A percentile compares a stretch with the other conserved stretches of the same genome.
Evolutionary conservation across 2,113 vertebrate species (phyloP).

Genomic region (Sceloporus tristichus): DNA sequence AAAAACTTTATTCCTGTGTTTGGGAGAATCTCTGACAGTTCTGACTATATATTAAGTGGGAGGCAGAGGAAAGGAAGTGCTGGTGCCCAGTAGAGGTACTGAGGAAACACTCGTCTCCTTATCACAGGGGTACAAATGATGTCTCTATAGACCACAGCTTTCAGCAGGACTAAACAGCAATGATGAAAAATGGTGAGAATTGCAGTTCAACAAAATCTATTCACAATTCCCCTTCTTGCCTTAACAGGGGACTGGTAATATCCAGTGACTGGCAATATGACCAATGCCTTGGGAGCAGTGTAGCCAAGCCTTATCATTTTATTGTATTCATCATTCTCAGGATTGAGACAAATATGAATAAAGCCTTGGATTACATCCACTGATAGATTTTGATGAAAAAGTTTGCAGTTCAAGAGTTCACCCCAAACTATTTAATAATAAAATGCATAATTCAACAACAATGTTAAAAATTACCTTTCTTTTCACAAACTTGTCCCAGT

Average conservation of each 20-base stretch:
- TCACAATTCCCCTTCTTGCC: no score
- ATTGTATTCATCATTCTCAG: neutral
- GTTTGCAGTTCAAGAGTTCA: neutral
- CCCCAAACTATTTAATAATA: neutral
- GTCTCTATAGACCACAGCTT: no score
- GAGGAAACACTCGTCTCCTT: neutral
- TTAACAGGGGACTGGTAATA: neutral
- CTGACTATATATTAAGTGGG: neutral
- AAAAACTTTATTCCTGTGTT: no score
- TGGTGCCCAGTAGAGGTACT: neutral
- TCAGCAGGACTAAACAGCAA: no score
- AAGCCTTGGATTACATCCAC: neutral
- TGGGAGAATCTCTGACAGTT: neutral
- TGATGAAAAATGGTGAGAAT: no score
- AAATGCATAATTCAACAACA: conserved; percentile 19
- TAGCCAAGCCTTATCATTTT: neutral
- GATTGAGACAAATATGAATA: no score
- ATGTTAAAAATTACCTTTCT: conserved; percentile 77
- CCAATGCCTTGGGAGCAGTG: neutral
- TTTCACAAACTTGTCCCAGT: conserved; percentile 99
- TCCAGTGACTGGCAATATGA: neutral
- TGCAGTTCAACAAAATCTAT: no score
- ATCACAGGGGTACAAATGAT: neutral
- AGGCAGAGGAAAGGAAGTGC: neutral
- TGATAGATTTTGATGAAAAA: neutral